phyloP scores from a whole-genome alignment of 2,113 vertebrate genomes.

The Cairina moschata region DNA sequence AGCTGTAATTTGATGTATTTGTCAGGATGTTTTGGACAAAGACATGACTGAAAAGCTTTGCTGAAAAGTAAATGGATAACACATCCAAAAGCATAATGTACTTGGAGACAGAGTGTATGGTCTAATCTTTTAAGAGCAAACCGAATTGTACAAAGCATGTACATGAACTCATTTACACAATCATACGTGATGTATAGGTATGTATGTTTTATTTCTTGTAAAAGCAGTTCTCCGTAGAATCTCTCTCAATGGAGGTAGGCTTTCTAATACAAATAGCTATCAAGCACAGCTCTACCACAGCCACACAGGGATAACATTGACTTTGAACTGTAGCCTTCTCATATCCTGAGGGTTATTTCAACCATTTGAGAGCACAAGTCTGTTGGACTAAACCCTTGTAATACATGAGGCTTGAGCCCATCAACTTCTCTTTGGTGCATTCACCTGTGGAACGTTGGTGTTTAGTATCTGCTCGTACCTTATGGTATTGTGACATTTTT shows the following conservation, averaged over 20 bases:
- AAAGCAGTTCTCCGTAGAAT: background rate
- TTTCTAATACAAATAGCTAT: background rate
- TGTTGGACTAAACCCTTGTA: background rate
- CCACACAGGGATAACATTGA: background rate
- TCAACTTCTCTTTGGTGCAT: background rate
- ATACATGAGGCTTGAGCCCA: background rate
- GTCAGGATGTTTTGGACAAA: slow-evolving; percentile 26
- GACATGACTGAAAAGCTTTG: background rate
- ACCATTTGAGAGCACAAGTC: background rate
- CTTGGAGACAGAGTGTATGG: background rate
- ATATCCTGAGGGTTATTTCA: background rate
- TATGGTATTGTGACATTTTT: background rate
- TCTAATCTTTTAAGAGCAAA: background rate
- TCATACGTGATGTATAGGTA: background rate
- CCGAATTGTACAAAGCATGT: background rate
- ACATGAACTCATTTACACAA: background rate
- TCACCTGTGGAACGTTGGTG: background rate
- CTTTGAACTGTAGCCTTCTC: background rate
- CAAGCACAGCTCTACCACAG: background rate
- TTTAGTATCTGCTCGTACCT: slow-evolving; percentile 7
- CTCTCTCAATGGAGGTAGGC: background rate
- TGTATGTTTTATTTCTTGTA: background rate
- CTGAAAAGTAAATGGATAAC: background rate
- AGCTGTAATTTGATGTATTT: background rate
- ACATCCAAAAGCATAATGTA: background rate